A percentile compares a stretch with the other conserved stretches of the same genome.
Evolutionary conservation across 2,113 vertebrate genomes (phyloP).

Genomic region (Mobula hypostoma): DNA sequence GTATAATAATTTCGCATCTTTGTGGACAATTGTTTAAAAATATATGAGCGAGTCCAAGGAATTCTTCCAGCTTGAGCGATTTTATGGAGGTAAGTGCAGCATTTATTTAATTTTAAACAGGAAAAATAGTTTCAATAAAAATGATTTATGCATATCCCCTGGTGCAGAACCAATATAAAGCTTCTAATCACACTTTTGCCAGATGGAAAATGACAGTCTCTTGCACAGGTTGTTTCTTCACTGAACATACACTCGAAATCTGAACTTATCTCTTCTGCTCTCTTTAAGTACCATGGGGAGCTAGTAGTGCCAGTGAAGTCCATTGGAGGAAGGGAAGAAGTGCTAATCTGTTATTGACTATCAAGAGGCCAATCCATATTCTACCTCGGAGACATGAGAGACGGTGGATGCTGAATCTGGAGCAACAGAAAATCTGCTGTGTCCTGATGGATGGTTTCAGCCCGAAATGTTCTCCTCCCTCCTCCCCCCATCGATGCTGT

Average conservation of each 20-base stretch:
- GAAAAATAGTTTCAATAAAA: neutral
- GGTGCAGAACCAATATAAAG: neutral
- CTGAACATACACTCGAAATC: no score
- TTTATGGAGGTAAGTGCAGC: neutral
- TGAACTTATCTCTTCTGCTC: neutral
- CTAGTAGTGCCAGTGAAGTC: neutral
- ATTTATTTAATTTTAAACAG: neutral
- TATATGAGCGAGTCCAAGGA: neutral
- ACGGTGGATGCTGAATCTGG: no score
- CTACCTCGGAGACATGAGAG: neutral
- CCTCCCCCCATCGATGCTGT: no score
- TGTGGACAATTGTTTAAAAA: neutral
- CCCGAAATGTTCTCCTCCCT: no score
- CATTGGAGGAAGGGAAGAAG: no score
- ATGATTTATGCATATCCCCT: neutral
- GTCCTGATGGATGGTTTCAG: no score
- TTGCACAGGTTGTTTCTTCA: neutral
- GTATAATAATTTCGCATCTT: neutral
- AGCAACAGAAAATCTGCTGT: no score
- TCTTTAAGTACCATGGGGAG: neutral
- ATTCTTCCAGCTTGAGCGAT: neutral
- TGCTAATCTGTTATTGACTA: neutral
- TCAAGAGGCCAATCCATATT: no score
- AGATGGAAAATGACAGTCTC: neutral
- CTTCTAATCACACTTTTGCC: neutral